Evolutionary conservation across 2,888 invertebrate species (phyloP), one percentile per base, ranked within the genome.

Genomic region (Nowickia ferox): DNA sequence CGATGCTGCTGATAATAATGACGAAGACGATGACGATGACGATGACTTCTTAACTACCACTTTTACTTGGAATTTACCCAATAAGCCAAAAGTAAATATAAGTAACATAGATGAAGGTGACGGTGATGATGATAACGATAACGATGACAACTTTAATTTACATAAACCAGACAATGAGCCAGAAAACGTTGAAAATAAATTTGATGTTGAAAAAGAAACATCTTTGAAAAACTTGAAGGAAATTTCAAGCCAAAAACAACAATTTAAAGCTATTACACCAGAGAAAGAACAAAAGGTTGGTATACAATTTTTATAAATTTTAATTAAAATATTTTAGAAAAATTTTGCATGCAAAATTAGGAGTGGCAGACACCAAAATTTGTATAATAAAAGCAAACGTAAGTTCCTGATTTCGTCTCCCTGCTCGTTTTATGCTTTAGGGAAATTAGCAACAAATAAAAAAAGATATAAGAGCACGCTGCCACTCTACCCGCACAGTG

Each of bases 51-150:
- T 91, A 66, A 91, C 88, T 87, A 91, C 92, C 85, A 91, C 90
- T 79, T 92, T 91, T 66, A 92, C 92, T 11, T 92, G 92, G 92
- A 91, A 91, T 88, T 88, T 90, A 78, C 88, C 89, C 69, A 91
- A 92, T 88, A 89, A 90, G 68, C 90, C 92, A 17, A 91, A 91
- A 87, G 84, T 91, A 66, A 88, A 88, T 53, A 84, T 90, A 68
- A 91, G 88, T 86, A 89, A 86, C 53, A 22, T 9, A 48, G 59
- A 74, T 9, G 53, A 48, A 38, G 42, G 59, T 38, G 30, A 15
- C 17, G n/a, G 19, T 44, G 48, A 19, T 13, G 17, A 13, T 48
- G 48, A 11, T n/a, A 11, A 48, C 38, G 48, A 19, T 15, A 57
- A 30, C 22, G 11, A 11, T 30, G 59, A 42, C 40, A 40, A 30